Base-by-base conservation (phyloP, 1,140 invertebrate genomes). In the Drosophila aff. region DNA sequence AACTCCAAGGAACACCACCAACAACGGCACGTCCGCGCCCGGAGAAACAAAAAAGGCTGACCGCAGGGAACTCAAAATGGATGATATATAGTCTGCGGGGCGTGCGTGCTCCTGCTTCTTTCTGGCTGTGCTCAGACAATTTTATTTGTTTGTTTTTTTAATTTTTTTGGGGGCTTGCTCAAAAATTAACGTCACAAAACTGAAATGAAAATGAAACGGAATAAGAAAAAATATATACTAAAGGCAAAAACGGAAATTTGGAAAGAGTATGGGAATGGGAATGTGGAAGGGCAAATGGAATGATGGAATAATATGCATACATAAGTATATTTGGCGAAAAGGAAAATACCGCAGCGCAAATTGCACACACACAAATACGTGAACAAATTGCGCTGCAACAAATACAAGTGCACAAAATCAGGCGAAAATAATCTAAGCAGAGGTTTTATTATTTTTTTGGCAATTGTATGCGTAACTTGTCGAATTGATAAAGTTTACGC, bases 181-280 rank as follows among this genome's bases (percentile, higher is more conserved):
- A 79, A 82, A 89, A 90, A 90, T 82, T 81, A 90, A 85, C 80
- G 86, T 74, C 86, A 90, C 75, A 82, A 74, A 90, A 90, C 85
- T 90, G 85, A 90, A 90, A 90, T 71, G 79, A 90, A 90, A 90
- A 90, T 55, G 59, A 90, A 83, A 85, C 47, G 28, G 53, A 68
- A 86, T 58, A 18, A 40, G 50, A 75, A 89, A 75, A 89, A 89
- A 72, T 90, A 82, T 90, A 82, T 62, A 67, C 38, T 47, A 81
- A 85, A 77, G 47, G 59, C 55, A 69, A 76, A 82, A n/a, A 47
- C 40, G 13, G n/a, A 63, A 38, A 77, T 18, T 16, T 33, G n/a
- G 16, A 59, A 41, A 31, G 57, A 3, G 23, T 28, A 41, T 64
- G 44, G 31, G 23, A 2, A 23, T 2, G 23, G 23, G 23, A 49